Evolutionary conservation across 2,113 vertebrate species (phyloP), one percentile per base, ranked within the genome.

Genomic region (Marmota flaviventris): DNA sequence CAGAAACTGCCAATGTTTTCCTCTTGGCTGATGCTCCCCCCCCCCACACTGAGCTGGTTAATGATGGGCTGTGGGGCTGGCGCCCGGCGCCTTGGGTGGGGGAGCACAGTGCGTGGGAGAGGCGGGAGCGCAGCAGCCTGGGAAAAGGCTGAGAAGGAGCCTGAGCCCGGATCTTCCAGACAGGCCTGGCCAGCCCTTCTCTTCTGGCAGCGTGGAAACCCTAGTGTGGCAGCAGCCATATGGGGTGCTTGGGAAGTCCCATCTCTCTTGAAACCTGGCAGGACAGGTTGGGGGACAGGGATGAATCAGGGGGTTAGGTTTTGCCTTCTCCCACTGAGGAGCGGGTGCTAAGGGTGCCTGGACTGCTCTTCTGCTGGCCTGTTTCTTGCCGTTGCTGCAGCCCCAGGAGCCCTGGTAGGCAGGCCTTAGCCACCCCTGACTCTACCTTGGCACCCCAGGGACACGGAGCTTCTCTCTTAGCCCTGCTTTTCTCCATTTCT

Each of bases 11-110:
- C 58, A 4, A 95, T 94, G 96, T 94, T 98, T 97, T 92, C 84
- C 88, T 90, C 89, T 85, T 72, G 86, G 79, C 65, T 76, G 73
- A 51, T n/a, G 90, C 72, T n/a, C 61, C 39, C 70, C 75, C 4
- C 25, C 37, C 89, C 83, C 83, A 91, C 86, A 93, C 1, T 0
- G 94, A 87, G 81, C 77, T 96, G 84, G 95, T 42, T 98, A 98
- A 98, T 98, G 97, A 98, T 88, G 97, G 97, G 97, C 97, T 98
- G 72, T 87, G 89, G 91, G 88, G 81, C 93, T 95, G 98, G 96
- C 89, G 97, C 98, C 97, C 0, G 63, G 82, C 58, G 86, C 97
- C 93, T 76, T 77, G 84, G 94, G 98, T 27, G 11, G 83, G 73
- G 73, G 45, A 97, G 89, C 48, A 25, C 24, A 53, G 2, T 90